Base-by-base conservation (phyloP, 92 coral and sea anemone species). In the Actinostola sp. region DNA sequence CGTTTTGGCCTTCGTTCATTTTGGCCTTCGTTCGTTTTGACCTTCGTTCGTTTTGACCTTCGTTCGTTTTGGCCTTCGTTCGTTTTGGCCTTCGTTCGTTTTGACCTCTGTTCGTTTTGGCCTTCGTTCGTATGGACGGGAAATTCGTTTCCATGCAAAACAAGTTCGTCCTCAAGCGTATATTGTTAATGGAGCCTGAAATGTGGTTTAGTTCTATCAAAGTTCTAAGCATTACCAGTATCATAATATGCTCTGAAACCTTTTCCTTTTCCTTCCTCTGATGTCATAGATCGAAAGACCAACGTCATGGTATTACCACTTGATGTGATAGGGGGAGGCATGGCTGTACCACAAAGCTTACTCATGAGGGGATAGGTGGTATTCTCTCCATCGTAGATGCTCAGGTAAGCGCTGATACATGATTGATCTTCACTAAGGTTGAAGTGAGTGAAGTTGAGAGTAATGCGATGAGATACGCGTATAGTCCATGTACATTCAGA, bases 201-300 rank as follows among this genome's bases (percentile, higher is more conserved):
- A 6, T 24, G 31, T 53, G 60, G 60, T 21, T 3, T 1, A 53
- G 7, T 4, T 53, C 20, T n/a, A 49, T 8, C 56, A 43, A 10
- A 9, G 19, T 32, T 6, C 6, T 66, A 26, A 12, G 20, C 14
- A 28, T 58, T 67, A 90, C 97, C 97, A 1, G 97, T 73, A 33
- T 90, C 97, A 63, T 86, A 90, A 73, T 87, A 90, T 16, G 97
- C 97, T 16, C 97, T 86, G 66, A 90, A 90, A 20, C 97, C 97
- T 68, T 65, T 90, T 28, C 79, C 84, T 23, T 25, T 58, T 56
- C 66, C 63, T 21, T 81, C 74, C 25, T 63, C 76, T 29, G 49
- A 25, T 46, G 44, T 57, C n/a, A 31, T 43, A 41, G 89, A 74
- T 39, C 64, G 73, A 61, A 83, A 90, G 61, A 78, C 69, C 49